Base-by-base conservation (phyloP, 2,888 invertebrate species). In the Kryphioiulus occultus region DNA sequence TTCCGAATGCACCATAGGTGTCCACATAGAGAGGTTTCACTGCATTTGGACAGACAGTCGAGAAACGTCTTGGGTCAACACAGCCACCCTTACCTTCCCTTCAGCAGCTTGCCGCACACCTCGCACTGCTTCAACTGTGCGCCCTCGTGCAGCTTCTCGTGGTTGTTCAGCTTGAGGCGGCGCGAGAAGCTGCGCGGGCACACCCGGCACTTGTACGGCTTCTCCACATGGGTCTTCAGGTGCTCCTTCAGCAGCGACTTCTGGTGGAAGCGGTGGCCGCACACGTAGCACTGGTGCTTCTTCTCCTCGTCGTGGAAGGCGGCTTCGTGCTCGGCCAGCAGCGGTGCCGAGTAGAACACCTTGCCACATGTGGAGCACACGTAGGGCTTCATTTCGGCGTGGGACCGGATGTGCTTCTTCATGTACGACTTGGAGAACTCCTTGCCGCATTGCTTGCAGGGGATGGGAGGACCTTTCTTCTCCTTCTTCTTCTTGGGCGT, bases 331-430 rank as follows among this genome's bases (percentile, higher is more conserved):
- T 87, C 87, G 0, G 87, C 82, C 22, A 87, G 84, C 12, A 87
- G 87, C 7, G 87, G 26, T 39, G 87, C 87, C 9, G 87, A 87
- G 44, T 87, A 87, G 39, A 87, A 87, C 68, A 87, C 87, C 44
- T 87, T 87, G 68, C 84, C 42, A 39, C 87, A 87, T 19, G 87
- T 87, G 35, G 87, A 32, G 59, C 87, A 87, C 22, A 87, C 87
- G 68, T 83, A 87, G 22, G 87, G 87, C 68, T 87, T 87, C 87
- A 87, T 87, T 87, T 87, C 87, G 87, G 87, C 87, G 22, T 87
- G 87, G 10, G 82, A 83, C 12, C 87, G 19, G 9, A 87, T 87
- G 87, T 87, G 87, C 84, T 87, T 87, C 87, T 87, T 87, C 87
- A 87, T 87, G 83, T 87, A 87, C n/a, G 87, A 87, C 42, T 87